A percentile compares a stretch with the other conserved stretches of the same genome.
Evolutionary conservation across 1,140 invertebrate species (phyloP).

Genomic region (Anastrepha obliqua): DNA sequence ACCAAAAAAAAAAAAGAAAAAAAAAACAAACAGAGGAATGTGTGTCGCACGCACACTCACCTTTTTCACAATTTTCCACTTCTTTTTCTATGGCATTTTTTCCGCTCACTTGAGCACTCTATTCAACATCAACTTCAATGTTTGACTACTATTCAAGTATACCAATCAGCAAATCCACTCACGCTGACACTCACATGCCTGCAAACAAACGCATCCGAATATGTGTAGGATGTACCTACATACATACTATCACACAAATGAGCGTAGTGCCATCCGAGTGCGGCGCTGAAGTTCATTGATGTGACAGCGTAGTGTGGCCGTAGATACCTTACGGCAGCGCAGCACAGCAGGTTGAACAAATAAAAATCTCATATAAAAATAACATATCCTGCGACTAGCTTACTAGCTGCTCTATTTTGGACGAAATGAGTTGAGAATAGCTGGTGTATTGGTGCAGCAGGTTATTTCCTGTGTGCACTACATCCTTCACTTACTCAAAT

Average conservation of each 20-base stretch:
- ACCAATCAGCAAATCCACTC: slow-evolving; percentile 40
- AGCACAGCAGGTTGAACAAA: slow-evolving; percentile 19
- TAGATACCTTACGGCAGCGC: neutral
- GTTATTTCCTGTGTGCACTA: neutral
- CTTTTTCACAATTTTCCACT: neutral
- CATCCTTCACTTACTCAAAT: neutral
- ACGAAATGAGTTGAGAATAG: neutral
- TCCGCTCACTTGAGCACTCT: slow-evolving; percentile 37
- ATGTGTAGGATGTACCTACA: neutral
- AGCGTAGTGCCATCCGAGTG: neutral
- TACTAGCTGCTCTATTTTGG: neutral
- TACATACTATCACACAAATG: neutral
- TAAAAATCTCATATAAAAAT: slow-evolving; percentile 38
- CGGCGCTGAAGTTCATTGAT: slow-evolving; percentile 2
- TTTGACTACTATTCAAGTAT: slow-evolving; percentile 41
- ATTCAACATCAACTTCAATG: slow-evolving; percentile 48
- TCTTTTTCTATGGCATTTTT: slow-evolving; percentile 17
- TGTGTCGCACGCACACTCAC: neutral
- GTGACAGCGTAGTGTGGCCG: neutral
- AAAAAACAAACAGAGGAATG: slow-evolving; percentile 1
- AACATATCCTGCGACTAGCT: slow-evolving; percentile 12
- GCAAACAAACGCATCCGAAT: neutral
- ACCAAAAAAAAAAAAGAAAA: neutral
- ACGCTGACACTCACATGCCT: neutral
- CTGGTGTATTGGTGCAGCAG: neutral